phyloP scores from a whole-genome alignment of 2,113 vertebrate species.

The Oostethus manadensis region DNA sequence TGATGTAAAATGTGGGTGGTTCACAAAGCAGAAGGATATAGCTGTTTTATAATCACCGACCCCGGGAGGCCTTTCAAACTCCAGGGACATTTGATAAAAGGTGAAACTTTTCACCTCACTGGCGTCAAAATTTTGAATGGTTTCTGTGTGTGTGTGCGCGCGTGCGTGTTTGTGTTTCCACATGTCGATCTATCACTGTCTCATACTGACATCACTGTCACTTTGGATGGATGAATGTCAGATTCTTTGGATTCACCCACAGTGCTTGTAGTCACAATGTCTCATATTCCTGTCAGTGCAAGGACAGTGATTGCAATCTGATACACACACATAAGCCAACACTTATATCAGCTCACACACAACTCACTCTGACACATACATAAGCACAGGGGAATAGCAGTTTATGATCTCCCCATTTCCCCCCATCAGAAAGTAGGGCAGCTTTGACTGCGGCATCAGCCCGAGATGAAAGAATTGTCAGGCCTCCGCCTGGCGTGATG shows the following conservation, averaged over 20 bases:
- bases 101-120: constrained; percentile 48
- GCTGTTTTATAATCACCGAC: constrained; percentile 43
- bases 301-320: constrained; percentile 52
- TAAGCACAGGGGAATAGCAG: constrained; percentile 47
- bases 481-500: constrained; percentile 53
- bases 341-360: constrained; percentile 2
- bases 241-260: constrained; percentile 60
- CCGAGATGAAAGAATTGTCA: constrained; percentile 64
- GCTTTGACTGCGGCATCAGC: constrained; percentile 65
- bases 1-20: constrained; percentile 43
- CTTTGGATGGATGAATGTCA: constrained; percentile 64
- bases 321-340: constrained; percentile 26
- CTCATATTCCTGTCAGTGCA: constrained; percentile 62
- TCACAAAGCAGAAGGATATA: constrained; percentile 47
- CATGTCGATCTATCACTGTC: constrained; percentile 60
- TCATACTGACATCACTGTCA: constrained; percentile 59
- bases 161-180: constrained; percentile 20
- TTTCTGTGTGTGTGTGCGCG: constrained; percentile 11
- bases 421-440: constrained; percentile 67
- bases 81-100: constrained; percentile 53
- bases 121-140: constrained; percentile 39
- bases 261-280: constrained; percentile 57
- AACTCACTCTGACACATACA: constrained; percentile 26
- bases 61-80: constrained; percentile 32
- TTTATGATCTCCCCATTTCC: constrained; percentile 57